These are phyloP conservation scores for Samia ricini DNA, from an alignment of 1,140 invertebrate genomes.

Conservation along the genomic window DNA sequence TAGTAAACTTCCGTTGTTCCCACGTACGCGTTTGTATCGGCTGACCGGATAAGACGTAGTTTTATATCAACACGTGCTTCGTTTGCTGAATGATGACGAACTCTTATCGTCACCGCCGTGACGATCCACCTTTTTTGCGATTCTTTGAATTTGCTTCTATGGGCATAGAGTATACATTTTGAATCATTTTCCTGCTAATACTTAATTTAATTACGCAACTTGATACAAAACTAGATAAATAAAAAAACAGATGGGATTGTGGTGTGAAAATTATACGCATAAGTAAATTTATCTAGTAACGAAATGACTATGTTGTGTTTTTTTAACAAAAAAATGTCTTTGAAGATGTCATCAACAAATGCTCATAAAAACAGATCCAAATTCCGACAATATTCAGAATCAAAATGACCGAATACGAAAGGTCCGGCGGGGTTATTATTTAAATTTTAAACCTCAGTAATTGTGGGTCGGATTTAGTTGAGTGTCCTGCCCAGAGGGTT, in stretches of 20 bases:
- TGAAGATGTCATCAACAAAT: not conserved
- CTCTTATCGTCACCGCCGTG: slow-evolving; percentile 17
- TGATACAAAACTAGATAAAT: no score
- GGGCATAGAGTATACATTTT: no score
- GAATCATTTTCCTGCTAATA: no score
- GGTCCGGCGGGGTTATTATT: slow-evolving; percentile 1
- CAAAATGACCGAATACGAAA: not conserved
- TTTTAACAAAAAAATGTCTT: not conserved
- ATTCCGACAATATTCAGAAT: not conserved
- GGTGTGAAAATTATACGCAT: no score
- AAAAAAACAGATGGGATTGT: no score
- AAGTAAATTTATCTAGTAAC: no score
- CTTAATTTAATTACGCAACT: no score
- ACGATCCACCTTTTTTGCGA: slow-evolving; percentile 24
- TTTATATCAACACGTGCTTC: slow-evolving; percentile 42
- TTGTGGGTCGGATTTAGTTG: not conserved
- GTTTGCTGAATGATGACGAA: slow-evolving; percentile 27
- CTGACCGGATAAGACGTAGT: slow-evolving; percentile 41
- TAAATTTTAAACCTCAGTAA: slow-evolving; percentile 2
- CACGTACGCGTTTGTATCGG: slow-evolving; percentile 33
- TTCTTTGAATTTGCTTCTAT: not conserved
- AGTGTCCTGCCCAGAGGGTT: not conserved
- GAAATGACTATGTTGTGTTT: no score
- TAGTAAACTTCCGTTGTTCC: slow-evolving; percentile 56
- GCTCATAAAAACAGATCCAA: not conserved